Percentiles rank a stretch among this genome's conserved stretches.
Evolutionary conservation across 2,888 invertebrate genomes (phyloP).

Genomic region (Polymixis lichenea): DNA sequence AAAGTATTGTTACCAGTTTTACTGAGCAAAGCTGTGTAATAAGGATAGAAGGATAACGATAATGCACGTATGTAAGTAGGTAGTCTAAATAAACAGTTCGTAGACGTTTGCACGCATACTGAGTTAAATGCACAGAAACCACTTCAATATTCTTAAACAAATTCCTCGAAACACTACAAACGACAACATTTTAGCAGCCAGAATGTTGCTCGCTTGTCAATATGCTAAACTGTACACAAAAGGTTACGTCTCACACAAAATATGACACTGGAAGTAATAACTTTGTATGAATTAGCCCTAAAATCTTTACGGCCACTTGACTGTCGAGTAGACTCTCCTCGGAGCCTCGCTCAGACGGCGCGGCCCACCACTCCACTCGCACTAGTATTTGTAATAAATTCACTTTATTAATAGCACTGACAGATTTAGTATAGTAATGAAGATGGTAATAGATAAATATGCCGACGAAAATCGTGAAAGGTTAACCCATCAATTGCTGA

Average conservation of each 20-base stretch:
- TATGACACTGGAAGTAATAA: conserved; percentile 70
- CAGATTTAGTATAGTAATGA: conserved; percentile 54
- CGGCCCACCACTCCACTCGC: conserved; percentile 51
- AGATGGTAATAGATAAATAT: conserved; percentile 38
- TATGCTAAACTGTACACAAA: conserved; percentile 58
- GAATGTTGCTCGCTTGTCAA: conserved; percentile 39
- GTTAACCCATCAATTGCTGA: conserved; percentile 20
- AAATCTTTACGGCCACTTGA: conserved; percentile 71
- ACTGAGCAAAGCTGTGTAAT: conserved; percentile 1
- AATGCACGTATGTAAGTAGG: conserved; percentile 7
- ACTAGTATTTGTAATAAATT: conserved; percentile 53
- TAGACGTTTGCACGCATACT: conserved; percentile 34
- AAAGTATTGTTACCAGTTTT: conserved; percentile 26
- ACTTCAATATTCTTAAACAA: conserved; percentile 51
- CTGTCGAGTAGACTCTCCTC: conserved; percentile 58
- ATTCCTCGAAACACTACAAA: conserved; percentile 41
- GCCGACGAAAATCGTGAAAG: conserved; percentile 33
- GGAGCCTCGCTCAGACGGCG: conserved; percentile 60
- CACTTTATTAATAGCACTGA: conserved; percentile 53
- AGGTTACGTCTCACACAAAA: conserved; percentile 50
- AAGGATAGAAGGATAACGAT: too few species aligned
- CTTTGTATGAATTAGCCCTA: conserved; percentile 74
- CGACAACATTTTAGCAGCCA: conserved; percentile 17
- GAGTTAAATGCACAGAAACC: conserved; percentile 42
- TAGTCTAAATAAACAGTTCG: conserved; percentile 18